A percentile compares a stretch with the other conserved stretches of the same genome.
Evolutionary conservation across 2,888 invertebrate genomes (phyloP).

Genomic region (Cerastoderma edule): DNA sequence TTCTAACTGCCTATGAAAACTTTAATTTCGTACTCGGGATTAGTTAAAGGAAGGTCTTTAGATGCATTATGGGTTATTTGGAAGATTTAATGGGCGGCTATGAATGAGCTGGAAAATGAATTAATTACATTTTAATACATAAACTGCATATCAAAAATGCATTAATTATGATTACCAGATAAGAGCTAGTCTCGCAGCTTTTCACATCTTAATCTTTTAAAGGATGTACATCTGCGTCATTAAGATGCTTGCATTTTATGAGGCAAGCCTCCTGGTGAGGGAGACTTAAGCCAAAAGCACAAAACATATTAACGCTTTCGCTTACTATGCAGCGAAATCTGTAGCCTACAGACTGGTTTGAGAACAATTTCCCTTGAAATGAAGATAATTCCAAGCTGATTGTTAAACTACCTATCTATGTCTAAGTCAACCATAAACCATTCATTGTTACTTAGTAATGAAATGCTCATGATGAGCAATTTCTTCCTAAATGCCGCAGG

Average conservation of each 20-base stretch:
- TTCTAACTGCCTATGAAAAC: constrained; percentile 7
- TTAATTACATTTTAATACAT: constrained; percentile 27
- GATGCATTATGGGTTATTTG: constrained; percentile 17
- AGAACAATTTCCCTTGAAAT: too few species aligned
- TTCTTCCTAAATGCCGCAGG: too few species aligned
- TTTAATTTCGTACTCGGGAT: constrained; percentile 15
- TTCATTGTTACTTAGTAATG: too few species aligned
- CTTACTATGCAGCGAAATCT: too few species aligned
- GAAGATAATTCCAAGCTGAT: too few species aligned
- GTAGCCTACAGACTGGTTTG: too few species aligned
- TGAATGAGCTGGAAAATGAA: constrained; percentile 18
- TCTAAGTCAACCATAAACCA: too few species aligned
- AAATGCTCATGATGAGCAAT: too few species aligned
- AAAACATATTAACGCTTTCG: constrained; percentile 19
- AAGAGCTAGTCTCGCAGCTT: constrained; percentile 16
- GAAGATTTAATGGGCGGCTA: constrained; percentile 12
- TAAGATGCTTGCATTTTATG: constrained; percentile 37
- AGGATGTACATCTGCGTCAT: constrained; percentile 36
- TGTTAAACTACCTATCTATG: too few species aligned
- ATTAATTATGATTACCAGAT: constrained; percentile 28
- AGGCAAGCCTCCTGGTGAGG: constrained; percentile 33
- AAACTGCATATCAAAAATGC: constrained; percentile 28
- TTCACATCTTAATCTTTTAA: constrained; percentile 28
- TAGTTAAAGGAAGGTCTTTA: constrained; percentile 23
- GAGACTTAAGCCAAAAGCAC: constrained; percentile 27